These are phyloP conservation scores for Ditula angustiorana DNA, from an alignment of 2,888 invertebrate species.

Conservation along the genomic window DNA sequence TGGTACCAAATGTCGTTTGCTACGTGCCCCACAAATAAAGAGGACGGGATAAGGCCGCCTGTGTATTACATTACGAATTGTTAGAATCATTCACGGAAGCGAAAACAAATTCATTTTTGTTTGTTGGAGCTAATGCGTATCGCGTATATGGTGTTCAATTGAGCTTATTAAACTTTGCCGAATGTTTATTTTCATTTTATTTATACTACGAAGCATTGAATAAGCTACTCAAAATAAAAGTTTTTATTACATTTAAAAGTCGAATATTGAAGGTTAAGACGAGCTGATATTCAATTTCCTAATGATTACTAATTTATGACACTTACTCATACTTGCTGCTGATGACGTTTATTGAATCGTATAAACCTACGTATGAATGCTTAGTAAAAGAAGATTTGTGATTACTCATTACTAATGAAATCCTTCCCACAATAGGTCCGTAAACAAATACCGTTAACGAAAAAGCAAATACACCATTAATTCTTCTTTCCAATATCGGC, in stretches of 20 bases:
- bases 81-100: constrained; percentile 43
- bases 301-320: no score
- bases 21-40: constrained; percentile 83
- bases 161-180: neutral
- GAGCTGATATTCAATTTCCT: no score
- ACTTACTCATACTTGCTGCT: no score
- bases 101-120: constrained; percentile 19
- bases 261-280: no score
- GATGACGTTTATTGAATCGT: no score
- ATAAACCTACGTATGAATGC: no score
- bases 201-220: neutral
- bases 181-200: neutral
- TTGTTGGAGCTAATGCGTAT: neutral
- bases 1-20: constrained; percentile 81
- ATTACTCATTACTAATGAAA: no score
- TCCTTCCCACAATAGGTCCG: neutral
- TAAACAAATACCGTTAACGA: constrained; percentile 5
- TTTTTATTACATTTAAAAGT: no score
- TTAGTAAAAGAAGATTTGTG: no score
- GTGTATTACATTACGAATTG: constrained; percentile 70
- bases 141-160: neutral
- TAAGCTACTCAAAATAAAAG: no score
- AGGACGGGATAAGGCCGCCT: constrained; percentile 73
- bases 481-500: constrained; percentile 49
- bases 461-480: constrained; percentile 45